phyloP scores from a whole-genome alignment of 2,888 invertebrate species.

The Rutpela maculata region DNA sequence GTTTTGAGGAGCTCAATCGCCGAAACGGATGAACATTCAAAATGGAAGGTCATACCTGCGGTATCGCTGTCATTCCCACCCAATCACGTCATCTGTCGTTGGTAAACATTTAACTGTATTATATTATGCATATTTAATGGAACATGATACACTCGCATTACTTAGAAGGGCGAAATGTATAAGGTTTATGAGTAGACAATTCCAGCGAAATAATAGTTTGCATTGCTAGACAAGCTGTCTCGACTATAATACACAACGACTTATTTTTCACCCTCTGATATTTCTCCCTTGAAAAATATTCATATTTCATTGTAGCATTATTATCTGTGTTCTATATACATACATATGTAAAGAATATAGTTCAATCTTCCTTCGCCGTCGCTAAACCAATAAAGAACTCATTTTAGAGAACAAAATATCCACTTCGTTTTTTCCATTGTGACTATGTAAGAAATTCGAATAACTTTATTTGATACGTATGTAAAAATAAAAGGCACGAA shows the following conservation, averaged over 20 bases:
- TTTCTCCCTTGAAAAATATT: conserved; percentile 9
- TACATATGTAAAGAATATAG: conserved; percentile 30
- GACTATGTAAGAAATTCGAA: conserved; percentile 33
- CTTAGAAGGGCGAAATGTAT: no score
- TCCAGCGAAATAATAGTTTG: no score
- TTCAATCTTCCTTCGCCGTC: conserved; percentile 29
- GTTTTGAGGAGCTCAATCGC: no score
- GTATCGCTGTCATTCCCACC: no score
- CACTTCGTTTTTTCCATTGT: conserved; percentile 20
- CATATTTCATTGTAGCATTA: conserved; percentile 19
- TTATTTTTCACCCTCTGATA: not conserved
- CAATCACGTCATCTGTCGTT: no score
- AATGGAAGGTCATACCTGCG: no score
- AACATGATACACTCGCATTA: no score
- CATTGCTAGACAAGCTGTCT: no score
- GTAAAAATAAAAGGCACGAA: conserved; percentile 39
- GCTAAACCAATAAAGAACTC: conserved; percentile 31
- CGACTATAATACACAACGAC: not conserved
- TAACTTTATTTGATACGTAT: conserved; percentile 34
- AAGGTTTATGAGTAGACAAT: no score
- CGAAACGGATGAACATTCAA: no score
- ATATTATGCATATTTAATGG: no score
- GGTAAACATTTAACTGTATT: no score
- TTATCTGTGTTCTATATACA: conserved; percentile 26
- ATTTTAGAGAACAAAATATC: conserved; percentile 35